phyloP scores from a whole-genome alignment of 2,113 vertebrate species.

The Leucosticte australis region DNA sequence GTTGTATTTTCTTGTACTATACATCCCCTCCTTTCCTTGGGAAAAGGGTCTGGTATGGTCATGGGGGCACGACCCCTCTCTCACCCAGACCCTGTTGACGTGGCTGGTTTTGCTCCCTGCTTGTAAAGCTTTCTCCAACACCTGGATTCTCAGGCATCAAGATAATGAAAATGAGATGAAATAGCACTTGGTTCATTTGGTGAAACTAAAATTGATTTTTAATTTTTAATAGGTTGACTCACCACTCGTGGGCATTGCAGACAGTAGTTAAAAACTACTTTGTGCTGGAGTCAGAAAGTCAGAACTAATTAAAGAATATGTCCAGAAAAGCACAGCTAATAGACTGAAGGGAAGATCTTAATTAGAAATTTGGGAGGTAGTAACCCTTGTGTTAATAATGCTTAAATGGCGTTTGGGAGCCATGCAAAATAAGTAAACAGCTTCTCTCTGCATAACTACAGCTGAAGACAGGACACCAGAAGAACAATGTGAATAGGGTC shows the following conservation, averaged over 20 bases:
- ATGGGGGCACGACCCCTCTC: not conserved
- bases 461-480: not conserved
- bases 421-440: conserved; percentile 48
- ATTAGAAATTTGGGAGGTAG: conserved; percentile 57
- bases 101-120: accelerated
- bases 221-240: conserved; percentile 69
- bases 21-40: not conserved
- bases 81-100: accelerated
- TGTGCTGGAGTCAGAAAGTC: conserved; percentile 60
- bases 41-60: not conserved
- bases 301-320: conserved; percentile 67
- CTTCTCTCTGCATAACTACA: not conserved
- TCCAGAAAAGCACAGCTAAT: conserved; percentile 54
- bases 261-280: conserved; percentile 60
- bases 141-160: not conserved
- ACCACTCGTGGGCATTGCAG: conserved; percentile 53
- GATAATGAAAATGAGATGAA: conserved; percentile 41
- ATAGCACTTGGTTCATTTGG: not conserved
- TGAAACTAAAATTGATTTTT: conserved; percentile 57
- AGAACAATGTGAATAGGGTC: not conserved
- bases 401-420: conserved; percentile 29
- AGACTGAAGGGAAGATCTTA: conserved; percentile 55
- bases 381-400: conserved; percentile 49
- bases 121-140: not conserved
- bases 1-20: not conserved